Evolutionary conservation across 2,113 vertebrate genomes (phyloP).

Genomic region (Oncorhynchus mykiss): DNA sequence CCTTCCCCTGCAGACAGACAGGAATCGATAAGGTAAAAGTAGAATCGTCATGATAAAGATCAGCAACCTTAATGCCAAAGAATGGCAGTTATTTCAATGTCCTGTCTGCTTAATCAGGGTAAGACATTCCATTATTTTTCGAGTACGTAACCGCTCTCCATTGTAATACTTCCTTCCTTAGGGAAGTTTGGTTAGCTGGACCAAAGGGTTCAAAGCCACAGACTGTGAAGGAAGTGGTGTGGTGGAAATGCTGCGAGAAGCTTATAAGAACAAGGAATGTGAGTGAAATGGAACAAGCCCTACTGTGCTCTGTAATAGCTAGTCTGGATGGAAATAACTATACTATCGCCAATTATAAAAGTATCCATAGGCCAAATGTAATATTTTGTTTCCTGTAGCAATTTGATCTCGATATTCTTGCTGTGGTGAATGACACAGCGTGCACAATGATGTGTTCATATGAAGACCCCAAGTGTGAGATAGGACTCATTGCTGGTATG

Average conservation of each 20-base stretch:
- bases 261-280: slow-evolving; percentile 91
- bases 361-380: not conserved
- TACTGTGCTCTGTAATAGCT: not conserved
- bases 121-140: not conserved
- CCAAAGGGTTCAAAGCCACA: slow-evolving; percentile 94
- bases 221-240: slow-evolving; percentile 92
- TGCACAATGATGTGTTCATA: slow-evolving; percentile 93
- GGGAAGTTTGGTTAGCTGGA: slow-evolving; percentile 89
- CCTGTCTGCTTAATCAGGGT: not conserved
- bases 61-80: not conserved
- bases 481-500: slow-evolving; percentile 91
- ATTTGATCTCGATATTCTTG: slow-evolving; percentile 93
- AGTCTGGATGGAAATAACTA: not conserved
- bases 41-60: not conserved
- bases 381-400: slow-evolving; percentile 71
- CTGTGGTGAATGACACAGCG: slow-evolving; percentile 91
- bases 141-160: not conserved
- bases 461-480: slow-evolving; percentile 89
- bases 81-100: not conserved
- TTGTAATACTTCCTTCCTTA: slow-evolving; percentile 56
- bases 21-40: slow-evolving; percentile 82
- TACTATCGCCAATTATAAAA: not conserved
- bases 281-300: slow-evolving; percentile 50
- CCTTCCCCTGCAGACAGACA: slow-evolving; percentile 88
- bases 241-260: slow-evolving; percentile 88